These are phyloP conservation scores for Romanogobio albipinnatus DNA, from an alignment of 2,113 vertebrate species.

Conservation along the genomic window DNA sequence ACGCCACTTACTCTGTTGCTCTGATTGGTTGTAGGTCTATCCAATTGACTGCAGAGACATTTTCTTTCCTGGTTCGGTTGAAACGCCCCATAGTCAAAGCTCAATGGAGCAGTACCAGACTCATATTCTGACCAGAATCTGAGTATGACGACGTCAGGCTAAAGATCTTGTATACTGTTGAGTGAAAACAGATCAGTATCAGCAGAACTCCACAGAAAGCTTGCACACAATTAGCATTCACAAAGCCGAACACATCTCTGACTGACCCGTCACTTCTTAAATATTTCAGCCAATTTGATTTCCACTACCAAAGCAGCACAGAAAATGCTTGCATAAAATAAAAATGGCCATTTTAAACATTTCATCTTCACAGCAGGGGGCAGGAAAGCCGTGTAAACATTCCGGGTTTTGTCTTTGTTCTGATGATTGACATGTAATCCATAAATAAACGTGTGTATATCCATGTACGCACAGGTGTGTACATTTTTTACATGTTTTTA, in stretches of 20 bases:
- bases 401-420: background rate
- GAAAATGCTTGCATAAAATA: background rate
- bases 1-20: too few species aligned
- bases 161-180: background rate
- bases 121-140: background rate
- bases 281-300: background rate
- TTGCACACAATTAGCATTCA: background rate
- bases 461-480: background rate
- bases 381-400: too few species aligned
- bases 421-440: background rate
- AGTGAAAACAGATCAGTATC: background rate
- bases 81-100: too few species aligned
- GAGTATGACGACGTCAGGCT: too few species aligned
- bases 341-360: too few species aligned
- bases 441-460: background rate
- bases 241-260: background rate
- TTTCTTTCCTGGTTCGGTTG: too few species aligned
- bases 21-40: too few species aligned
- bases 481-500: background rate
- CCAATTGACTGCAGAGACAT: too few species aligned
- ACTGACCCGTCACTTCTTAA: background rate
- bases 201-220: background rate
- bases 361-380: too few species aligned
- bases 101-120: too few species aligned
- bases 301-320: background rate